Base-by-base conservation (phyloP, 1,140 invertebrate genomes). In the Cyrtorhinus lividipennis region DNA sequence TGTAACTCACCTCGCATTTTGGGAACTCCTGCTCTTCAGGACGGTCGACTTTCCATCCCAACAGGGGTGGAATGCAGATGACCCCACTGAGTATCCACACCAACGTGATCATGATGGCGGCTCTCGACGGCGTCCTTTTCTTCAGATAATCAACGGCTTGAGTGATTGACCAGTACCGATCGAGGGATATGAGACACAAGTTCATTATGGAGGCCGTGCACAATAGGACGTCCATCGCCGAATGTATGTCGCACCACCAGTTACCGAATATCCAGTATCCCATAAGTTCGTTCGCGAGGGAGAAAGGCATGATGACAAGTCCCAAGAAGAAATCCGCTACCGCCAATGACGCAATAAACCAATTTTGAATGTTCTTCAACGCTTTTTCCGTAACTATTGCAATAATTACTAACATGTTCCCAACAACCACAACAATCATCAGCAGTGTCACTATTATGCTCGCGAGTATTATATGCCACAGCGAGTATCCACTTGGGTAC, bases 181-280 rank as follows among this genome's bases (percentile, higher is more conserved):
- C 95, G 60, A 98, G 76, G 61, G 90, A 94, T 69, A 98, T 97
- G 63, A 98, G 80, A 75, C 94, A 97, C 69, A 98, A 78, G 75
- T 95, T 97, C 84, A 96, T 93, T 66, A 97, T 97, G 65, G 90
- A 95, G 12, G 93, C 91, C 0, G 94, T 98, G 73, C 91, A 94
- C 67, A 97, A 77, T n/a, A 97, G 77, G 57, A 98, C 94, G 75
- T 98, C 95, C 81, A 95, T 88, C 0, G 93, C 93, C 12, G 87
- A 88, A 73, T 95, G 89, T 68, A 95, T 87, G 72, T 93, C 90
- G 73, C 90, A 93, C 91, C 92, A 95, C 82, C 89, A 87, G 63
- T 85, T 84, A 38, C 94, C 93, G 70, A 96, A 95, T 73, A 94
- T 91, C 92, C 92, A 95, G 70, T 95, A 95, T 12, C 92, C 92